A percentile compares a stretch with the other conserved stretches of the same genome.
These are phyloP conservation scores for Hoplias malabaricus DNA, from an alignment of 2,113 vertebrate genomes.

Conservation along the genomic window DNA sequence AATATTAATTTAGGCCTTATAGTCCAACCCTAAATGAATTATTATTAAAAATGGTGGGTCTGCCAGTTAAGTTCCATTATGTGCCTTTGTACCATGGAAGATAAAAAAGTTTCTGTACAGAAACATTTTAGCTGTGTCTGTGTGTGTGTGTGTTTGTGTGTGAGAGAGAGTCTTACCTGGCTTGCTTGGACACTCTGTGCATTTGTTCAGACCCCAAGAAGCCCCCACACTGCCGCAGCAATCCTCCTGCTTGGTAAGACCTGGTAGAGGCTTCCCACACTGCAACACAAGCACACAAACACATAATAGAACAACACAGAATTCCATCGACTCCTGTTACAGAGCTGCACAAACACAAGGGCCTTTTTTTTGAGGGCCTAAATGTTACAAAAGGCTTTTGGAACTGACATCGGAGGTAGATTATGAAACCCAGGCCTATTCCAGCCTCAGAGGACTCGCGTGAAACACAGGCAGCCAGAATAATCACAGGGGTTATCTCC, in stretches of 20 bases:
- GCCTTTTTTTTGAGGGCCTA: constrained; percentile 2
- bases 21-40: no score
- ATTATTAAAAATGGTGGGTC: no score
- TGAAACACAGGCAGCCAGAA: constrained; percentile 6
- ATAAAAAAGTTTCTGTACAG: not conserved
- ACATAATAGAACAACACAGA: constrained; percentile 27
- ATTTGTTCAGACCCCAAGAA: constrained; percentile 87
- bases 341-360: constrained; percentile 29
- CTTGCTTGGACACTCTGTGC: constrained; percentile 85
- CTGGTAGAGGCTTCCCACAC: constrained; percentile 88
- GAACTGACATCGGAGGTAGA: not conserved
- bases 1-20: no score
- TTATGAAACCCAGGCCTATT: constrained; percentile 18
- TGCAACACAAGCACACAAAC: constrained; percentile 60
- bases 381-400: constrained; percentile 30
- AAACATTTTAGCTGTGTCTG: not conserved
- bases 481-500: constrained; percentile 1
- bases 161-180: constrained; percentile 86
- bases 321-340: constrained; percentile 34
- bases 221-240: constrained; percentile 91
- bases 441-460: not conserved
- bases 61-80: no score
- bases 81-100: no score
- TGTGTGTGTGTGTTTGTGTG: not conserved
- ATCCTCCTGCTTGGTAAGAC: constrained; percentile 87